phyloP scores from a whole-genome alignment of 2,797 vertebrate genomes.

The Polyboroides typus region DNA sequence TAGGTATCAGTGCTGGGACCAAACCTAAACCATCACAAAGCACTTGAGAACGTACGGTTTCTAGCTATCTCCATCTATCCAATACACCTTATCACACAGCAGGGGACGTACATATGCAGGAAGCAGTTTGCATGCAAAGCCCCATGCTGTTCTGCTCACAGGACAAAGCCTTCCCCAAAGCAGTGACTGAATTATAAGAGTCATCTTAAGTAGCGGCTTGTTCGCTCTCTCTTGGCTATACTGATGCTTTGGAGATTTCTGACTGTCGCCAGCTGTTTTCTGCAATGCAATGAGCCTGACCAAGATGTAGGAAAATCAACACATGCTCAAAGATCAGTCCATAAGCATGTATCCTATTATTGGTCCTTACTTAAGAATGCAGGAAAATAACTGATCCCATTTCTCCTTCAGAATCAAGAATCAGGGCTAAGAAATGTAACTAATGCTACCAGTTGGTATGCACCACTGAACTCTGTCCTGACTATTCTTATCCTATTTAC shows the following conservation, averaged over 20 bases:
- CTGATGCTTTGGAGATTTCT: background rate
- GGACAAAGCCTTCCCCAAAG: background rate
- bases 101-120: background rate
- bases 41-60: fast-evolving
- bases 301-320: background rate
- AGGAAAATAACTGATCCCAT: background rate
- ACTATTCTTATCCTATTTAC: background rate
- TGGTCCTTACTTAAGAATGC: background rate
- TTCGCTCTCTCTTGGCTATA: background rate
- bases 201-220: background rate
- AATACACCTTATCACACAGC: background rate
- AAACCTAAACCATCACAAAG: background rate
- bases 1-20: background rate
- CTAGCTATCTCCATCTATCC: background rate
- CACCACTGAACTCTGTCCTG: background rate
- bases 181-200: background rate
- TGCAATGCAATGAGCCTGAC: background rate
- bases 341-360: background rate
- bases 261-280: background rate
- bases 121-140: background rate
- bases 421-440: background rate
- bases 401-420: background rate
- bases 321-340: background rate
- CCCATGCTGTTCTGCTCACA: background rate
- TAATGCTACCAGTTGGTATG: background rate